These are phyloP conservation scores for Asbolus verrucosus DNA, from an alignment of 1,140 invertebrate genomes.

Conservation along the genomic window DNA sequence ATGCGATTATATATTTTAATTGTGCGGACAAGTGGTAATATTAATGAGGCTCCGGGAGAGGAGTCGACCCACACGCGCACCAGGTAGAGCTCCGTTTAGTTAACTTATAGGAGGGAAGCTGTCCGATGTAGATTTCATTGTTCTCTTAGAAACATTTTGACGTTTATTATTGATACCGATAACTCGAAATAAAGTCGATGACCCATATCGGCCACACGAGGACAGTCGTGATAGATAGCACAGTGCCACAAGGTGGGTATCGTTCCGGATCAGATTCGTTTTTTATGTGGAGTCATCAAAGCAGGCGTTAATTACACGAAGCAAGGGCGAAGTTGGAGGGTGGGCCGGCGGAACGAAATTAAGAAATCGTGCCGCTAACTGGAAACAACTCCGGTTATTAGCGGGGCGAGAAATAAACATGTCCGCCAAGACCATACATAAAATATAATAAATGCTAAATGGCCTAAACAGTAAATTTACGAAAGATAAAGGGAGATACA, in stretches of 20 bases:
- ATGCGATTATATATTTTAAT: conserved; percentile 66
- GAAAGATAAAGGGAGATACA: conserved; percentile 63
- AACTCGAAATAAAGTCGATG: conserved; percentile 5
- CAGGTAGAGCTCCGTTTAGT: conserved; percentile 54
- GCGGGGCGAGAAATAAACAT: conserved; percentile 34
- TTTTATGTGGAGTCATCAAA: neutral
- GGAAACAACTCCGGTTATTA: neutral
- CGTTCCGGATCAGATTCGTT: neutral
- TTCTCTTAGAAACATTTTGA: conserved; percentile 37
- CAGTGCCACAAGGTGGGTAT: neutral
- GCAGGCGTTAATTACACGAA: neutral
- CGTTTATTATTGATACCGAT: conserved; percentile 47
- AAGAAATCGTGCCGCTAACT: conserved; percentile 10
- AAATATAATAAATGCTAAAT: conserved; percentile 60
- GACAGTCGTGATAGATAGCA: conserved; percentile 3
- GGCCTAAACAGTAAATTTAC: conserved; percentile 64
- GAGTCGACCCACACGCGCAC: conserved; percentile 59
- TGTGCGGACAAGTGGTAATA: conserved; percentile 65
- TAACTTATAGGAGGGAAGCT: conserved; percentile 1
- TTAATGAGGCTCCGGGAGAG: conserved; percentile 61
- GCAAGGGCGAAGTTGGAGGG: neutral
- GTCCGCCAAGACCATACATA: conserved; percentile 39
- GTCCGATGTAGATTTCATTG: conserved; percentile 39
- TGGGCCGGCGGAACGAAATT: neutral
- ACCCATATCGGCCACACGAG: conserved; percentile 10